Percentiles rank a stretch among this genome's conserved stretches.
Evolutionary conservation across 2,113 vertebrate species (phyloP).

Genomic region (Sinocyclocheilus maitianheensis): DNA sequence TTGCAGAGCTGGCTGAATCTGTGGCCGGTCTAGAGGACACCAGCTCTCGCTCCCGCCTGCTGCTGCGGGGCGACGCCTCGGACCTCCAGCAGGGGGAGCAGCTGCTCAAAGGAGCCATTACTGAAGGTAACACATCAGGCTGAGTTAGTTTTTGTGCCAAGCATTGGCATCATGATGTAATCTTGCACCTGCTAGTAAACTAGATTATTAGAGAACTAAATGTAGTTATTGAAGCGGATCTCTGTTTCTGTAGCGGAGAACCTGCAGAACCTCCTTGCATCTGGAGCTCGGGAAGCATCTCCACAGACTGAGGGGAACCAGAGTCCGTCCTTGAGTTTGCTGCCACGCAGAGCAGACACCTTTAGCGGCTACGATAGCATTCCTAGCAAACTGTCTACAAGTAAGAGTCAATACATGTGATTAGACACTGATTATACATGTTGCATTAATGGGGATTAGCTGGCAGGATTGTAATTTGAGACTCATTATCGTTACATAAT

Average conservation of each 20-base stretch:
- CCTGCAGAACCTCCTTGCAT: constrained; percentile 85
- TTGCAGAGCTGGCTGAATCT: constrained; percentile 84
- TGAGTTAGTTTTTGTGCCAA: neutral
- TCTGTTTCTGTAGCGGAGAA: constrained; percentile 78
- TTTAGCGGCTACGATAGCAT: constrained; percentile 85
- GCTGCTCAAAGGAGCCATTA: constrained; percentile 85
- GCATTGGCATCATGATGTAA: neutral
- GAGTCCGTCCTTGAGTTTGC: constrained; percentile 53
- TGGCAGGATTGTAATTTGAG: no score
- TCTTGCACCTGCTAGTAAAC: neutral
- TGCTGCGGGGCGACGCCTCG: constrained; percentile 78
- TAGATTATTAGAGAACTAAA: neutral
- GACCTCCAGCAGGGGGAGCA: constrained; percentile 87
- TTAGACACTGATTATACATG: neutral
- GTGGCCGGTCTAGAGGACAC: constrained; percentile 77
- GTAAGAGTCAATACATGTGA: constrained; percentile 71
- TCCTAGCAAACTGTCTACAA: constrained; percentile 71
- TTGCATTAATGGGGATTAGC: neutral
- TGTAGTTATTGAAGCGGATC: neutral
- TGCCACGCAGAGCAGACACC: constrained; percentile 82
- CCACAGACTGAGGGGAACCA: constrained; percentile 70
- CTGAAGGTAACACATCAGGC: constrained; percentile 76
- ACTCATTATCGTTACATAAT: neutral
- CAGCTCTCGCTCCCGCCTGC: constrained; percentile 62
- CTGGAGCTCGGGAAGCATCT: constrained; percentile 63